These are phyloP conservation scores for Puffinus mauretanicus DNA, from an alignment of 2,113 vertebrate species.

Conservation along the genomic window DNA sequence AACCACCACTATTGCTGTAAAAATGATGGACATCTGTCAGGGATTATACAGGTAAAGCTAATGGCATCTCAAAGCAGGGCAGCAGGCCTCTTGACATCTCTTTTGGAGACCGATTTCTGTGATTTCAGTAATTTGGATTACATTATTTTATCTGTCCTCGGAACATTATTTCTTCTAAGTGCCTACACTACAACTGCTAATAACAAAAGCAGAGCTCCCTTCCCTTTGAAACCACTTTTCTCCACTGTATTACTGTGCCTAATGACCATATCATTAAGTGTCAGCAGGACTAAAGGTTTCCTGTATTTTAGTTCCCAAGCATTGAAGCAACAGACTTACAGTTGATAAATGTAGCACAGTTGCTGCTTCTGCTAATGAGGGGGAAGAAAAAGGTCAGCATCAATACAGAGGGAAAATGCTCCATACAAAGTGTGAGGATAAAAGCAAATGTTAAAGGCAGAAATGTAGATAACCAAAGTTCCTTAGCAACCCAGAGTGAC, in stretches of 20 bases:
- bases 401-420: not conserved
- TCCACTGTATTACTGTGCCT: not conserved
- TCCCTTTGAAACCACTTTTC: not conserved
- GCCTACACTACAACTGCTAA: not conserved
- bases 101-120: not conserved
- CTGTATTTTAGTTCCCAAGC: not conserved
- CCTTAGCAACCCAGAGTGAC: slow-evolving; percentile 20
- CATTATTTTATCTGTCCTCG: not conserved
- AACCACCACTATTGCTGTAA: not conserved
- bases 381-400: slow-evolving; percentile 30
- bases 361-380: slow-evolving; percentile 31
- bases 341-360: not conserved
- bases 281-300: slow-evolving; percentile 3
- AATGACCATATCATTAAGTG: slow-evolving; percentile 12
- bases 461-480: not conserved
- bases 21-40: not conserved
- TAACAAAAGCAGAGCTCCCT: not conserved
- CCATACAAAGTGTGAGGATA: not conserved
- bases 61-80: not conserved
- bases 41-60: not conserved
- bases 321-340: not conserved
- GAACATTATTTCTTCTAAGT: not conserved
- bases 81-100: not conserved
- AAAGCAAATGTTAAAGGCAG: slow-evolving; percentile 20
- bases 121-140: not conserved